Conservation (phyloP, 1,140 invertebrate genomes). For the Leptonema lineaticorne region DNA sequence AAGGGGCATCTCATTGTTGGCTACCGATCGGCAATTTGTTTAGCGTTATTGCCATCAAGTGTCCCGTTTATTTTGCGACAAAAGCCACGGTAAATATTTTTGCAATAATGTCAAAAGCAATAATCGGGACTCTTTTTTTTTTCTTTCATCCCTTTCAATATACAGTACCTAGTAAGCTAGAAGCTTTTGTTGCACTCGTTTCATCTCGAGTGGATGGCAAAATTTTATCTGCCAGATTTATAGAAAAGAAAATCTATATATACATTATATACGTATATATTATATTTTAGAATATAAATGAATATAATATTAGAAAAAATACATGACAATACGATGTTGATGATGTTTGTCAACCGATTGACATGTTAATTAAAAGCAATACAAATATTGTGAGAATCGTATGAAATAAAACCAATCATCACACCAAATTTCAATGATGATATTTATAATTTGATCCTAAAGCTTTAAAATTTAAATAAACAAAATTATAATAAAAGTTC, state of each 20-base stretch:
- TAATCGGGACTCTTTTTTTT: slow-evolving; percentile 33
- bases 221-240: too few relatives aligned
- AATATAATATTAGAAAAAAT: neutral
- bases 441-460: too few relatives aligned
- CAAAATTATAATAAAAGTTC: too few relatives aligned
- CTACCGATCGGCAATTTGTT: slow-evolving; percentile 36
- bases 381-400: too few relatives aligned
- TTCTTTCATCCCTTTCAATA: slow-evolving; percentile 1
- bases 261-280: too few relatives aligned
- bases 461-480: too few relatives aligned
- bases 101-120: slow-evolving; percentile 41
- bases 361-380: neutral
- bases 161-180: too few relatives aligned
- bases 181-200: neutral
- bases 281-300: too few relatives aligned
- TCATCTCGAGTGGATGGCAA: neutral
- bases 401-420: too few relatives aligned
- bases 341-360: neutral
- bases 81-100: slow-evolving; percentile 41
- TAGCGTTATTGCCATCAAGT: slow-evolving; percentile 40
- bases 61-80: slow-evolving; percentile 37
- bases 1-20: slow-evolving; percentile 26
- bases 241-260: too few relatives aligned
- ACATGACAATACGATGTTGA: neutral
- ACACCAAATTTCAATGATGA: too few relatives aligned